These are phyloP conservation scores for Agonopterix subpropinquella DNA, from an alignment of 2,888 invertebrate genomes.

Conservation along the genomic window DNA sequence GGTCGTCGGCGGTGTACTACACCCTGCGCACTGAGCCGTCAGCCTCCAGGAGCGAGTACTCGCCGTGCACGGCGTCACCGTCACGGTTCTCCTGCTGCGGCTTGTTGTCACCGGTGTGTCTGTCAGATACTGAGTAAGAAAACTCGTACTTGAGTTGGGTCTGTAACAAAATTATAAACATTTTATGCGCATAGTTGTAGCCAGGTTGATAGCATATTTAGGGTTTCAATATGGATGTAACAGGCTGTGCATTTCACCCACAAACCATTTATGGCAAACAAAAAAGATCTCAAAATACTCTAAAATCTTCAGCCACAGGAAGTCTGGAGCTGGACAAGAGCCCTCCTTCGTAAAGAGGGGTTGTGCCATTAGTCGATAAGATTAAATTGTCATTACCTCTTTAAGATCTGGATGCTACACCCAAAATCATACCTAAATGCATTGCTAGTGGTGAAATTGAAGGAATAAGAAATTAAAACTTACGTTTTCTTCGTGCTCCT, in stretches of 20 bases:
- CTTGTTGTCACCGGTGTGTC: conserved; percentile 77
- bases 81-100: conserved; percentile 75
- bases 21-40: conserved; percentile 72
- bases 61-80: conserved; percentile 78
- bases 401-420: no score
- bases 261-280: background rate
- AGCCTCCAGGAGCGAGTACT: conserved; percentile 59
- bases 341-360: no score
- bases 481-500: conserved; percentile 45
- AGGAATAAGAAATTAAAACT: conserved; percentile 16
- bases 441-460: no score
- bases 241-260: no score
- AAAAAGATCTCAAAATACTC: background rate
- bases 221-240: background rate
- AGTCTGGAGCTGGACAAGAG: background rate
- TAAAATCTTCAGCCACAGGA: background rate
- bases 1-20: conserved; percentile 71
- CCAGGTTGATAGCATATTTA: no score
- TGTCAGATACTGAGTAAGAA: conserved; percentile 74
- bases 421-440: no score
- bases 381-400: no score
- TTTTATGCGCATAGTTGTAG: no score
- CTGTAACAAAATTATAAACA: conserved; percentile 25
- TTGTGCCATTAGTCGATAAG: no score
- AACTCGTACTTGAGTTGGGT: conserved; percentile 76